A percentile compares a stretch with the other conserved stretches of the same genome.
Evolutionary conservation across 2,888 invertebrate species (phyloP).

Genomic region (Catotricha subobsoleta): DNA sequence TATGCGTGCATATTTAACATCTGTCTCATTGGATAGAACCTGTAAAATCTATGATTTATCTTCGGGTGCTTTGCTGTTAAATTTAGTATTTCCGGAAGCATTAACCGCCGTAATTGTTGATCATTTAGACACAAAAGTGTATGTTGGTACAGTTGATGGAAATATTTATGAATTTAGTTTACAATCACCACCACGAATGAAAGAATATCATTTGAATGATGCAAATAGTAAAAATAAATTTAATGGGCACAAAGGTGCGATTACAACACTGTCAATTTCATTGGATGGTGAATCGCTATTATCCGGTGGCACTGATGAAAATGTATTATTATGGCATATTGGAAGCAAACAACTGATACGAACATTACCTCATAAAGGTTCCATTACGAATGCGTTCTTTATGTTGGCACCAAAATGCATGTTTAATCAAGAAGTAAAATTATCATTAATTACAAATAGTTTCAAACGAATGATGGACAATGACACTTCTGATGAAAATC

Average conservation of each 20-base stretch:
- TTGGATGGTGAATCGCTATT: conserved; percentile 49
- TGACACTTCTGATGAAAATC: conserved; percentile 11
- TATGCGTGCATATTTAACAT: conserved; percentile 47
- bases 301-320: conserved; percentile 58
- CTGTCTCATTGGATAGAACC: conserved; percentile 66
- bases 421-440: conserved; percentile 38
- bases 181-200: conserved; percentile 44
- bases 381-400: conserved; percentile 52
- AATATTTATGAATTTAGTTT: conserved; percentile 49
- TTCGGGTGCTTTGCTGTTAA: conserved; percentile 49
- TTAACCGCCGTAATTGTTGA: conserved; percentile 53
- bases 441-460: conserved; percentile 37
- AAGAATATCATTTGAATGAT: conserved; percentile 45
- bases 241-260: conserved; percentile 45
- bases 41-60: conserved; percentile 63
- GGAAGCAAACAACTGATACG: conserved; percentile 53
- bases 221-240: conserved; percentile 33
- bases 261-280: conserved; percentile 56
- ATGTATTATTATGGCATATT: conserved; percentile 67
- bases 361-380: conserved; percentile 52
- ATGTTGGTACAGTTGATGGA: conserved; percentile 56
- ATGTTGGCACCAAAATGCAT: conserved; percentile 40
- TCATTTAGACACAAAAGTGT: conserved; percentile 48
- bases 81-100: conserved; percentile 52
- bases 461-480: conserved; percentile 44